Base-by-base conservation (phyloP, 2,888 invertebrate genomes). In the Andrena haemorrhoa region DNA sequence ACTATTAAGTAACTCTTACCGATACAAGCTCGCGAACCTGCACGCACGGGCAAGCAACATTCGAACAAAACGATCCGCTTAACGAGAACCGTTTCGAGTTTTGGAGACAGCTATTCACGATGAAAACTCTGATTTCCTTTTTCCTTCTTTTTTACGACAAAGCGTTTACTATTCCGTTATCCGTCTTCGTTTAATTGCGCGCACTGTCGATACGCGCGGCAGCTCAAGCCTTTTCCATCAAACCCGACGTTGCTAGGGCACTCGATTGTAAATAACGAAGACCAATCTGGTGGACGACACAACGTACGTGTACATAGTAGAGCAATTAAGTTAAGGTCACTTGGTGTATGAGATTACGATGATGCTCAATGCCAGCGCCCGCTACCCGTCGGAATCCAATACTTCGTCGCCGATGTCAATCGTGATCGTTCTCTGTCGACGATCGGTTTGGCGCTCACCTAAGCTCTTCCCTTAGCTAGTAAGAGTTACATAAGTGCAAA, bases 361-460 rank as follows among this genome's bases (percentile, higher is more conserved):
- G 58, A 63, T 87, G 84, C 86, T 87, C 87, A 88, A 86, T 83
- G 80, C 56, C 68, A 77, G 65, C 53, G 31, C 35, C 12, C 31
- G 63, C 33, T 58, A n/a, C 56, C 10, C 66, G 53, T 33, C 23
- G 33, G 12, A 53, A 33, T 41, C 41, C 8, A 23, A 26, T 51
- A 68, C 33, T 51, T 41, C 4, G 66, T 71, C 60, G 35, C 16
- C 53, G 56, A 64, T 41, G 75, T 68, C n/a, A 56, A 47, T 64
- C 31, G 35, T n/a, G 61, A 70, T 60, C 26, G 29, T 58, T 60
- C 16, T 41, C 12, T 8, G 29, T 60, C 29, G 49, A 70, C 60
- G 70, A 60, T 49, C 16, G 8, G 51, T 51, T 41, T 41, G 41
- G 4, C 12, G 41, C 41, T 41, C 16, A 58, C 47, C 73, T 60